These are phyloP conservation scores for Echeneis naucrates DNA, from an alignment of 2,797 vertebrate genomes.

Conservation along the genomic window DNA sequence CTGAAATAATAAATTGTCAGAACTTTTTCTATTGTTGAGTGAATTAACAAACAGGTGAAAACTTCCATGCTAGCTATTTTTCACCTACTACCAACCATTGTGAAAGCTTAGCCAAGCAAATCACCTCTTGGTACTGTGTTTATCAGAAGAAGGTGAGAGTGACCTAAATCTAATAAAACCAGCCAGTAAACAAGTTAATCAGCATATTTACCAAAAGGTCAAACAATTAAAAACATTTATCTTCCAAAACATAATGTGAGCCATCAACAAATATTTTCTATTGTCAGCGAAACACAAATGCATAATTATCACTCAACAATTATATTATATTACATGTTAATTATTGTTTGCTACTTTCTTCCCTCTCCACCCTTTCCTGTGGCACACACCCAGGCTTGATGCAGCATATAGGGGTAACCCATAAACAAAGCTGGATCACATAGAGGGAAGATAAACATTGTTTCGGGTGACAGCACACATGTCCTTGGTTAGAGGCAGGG, in stretches of 20 bases:
- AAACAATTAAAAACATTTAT: background rate
- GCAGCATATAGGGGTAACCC: conserved; percentile 20
- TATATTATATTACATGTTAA: too few relatives aligned
- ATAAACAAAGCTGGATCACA: conserved; percentile 49
- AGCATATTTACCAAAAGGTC: background rate
- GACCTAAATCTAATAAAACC: too few relatives aligned
- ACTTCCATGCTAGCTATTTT: background rate
- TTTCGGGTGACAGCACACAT: conserved; percentile 64
- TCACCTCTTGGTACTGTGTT: too few relatives aligned
- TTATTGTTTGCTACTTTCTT: background rate
- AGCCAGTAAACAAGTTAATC: background rate
- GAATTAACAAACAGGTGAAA: background rate
- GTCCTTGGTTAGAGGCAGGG: conserved; percentile 52
- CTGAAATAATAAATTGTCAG: background rate
- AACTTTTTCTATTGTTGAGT: background rate
- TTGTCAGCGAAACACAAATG: background rate
- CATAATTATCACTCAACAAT: background rate
- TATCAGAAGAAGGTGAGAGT: too few relatives aligned
- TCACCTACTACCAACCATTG: background rate
- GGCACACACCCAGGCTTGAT: conserved; percentile 6
- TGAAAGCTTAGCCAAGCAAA: background rate
- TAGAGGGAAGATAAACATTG: conserved; percentile 56
- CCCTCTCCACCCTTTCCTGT: background rate
- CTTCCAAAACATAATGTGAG: too few relatives aligned
- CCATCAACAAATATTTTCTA: background rate